Evolutionary conservation across 2,113 vertebrate genomes (phyloP).

Genomic region (Rhynchomys soricoides): DNA sequence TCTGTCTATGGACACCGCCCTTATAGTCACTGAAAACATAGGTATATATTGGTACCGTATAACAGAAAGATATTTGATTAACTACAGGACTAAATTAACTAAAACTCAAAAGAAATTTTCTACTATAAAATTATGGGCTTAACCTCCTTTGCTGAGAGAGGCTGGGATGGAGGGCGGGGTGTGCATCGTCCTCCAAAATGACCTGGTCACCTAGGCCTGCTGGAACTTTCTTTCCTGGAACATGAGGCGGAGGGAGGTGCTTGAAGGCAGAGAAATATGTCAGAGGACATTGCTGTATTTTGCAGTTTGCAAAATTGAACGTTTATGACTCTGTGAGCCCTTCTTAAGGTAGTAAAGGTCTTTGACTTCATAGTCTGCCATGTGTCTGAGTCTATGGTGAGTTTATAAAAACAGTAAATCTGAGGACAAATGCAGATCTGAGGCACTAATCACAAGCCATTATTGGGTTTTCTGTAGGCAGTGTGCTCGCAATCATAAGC

Average conservation of each 20-base stretch:
- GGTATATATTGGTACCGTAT: slow-evolving; percentile 81
- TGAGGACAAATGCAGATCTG: background rate
- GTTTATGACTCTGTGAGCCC: background rate
- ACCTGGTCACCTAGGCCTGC: background rate
- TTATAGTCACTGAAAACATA: slow-evolving; percentile 94
- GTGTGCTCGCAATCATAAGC: background rate
- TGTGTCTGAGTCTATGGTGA: background rate
- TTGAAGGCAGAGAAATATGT: slow-evolving; percentile 9
- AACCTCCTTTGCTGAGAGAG: background rate
- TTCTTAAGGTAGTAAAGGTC: background rate
- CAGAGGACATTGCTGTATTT: background rate
- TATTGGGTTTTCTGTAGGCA: slow-evolving; percentile 28
- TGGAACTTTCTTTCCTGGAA: background rate
- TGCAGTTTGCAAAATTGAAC: background rate
- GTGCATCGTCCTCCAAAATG: background rate
- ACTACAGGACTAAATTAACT: slow-evolving; percentile 57
- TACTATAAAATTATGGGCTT: slow-evolving; percentile 28
- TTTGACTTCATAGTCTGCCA: background rate
- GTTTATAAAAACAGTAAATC: slow-evolving; percentile 1
- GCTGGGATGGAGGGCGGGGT: background rate
- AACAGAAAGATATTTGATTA: slow-evolving; percentile 52
- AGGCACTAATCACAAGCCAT: background rate
- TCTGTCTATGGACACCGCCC: slow-evolving; percentile 94
- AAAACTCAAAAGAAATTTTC: slow-evolving; percentile 36
- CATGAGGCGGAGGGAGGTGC: background rate